Conservation (phyloP, 2,113 vertebrate genomes). For the Butorides virescens region DNA sequence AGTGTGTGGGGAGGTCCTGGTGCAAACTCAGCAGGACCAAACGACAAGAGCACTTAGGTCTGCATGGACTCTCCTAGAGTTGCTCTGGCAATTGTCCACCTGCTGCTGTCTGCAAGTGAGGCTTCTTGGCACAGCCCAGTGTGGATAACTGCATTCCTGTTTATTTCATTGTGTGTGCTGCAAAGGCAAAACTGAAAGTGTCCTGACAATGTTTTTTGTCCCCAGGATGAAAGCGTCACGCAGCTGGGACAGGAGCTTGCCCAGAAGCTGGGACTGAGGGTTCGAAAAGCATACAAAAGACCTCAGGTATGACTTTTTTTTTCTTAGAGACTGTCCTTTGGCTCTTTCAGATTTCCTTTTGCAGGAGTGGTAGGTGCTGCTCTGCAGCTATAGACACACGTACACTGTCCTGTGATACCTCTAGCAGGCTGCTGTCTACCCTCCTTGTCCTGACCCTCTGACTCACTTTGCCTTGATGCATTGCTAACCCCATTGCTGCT, state of each 20-base stretch:
- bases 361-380: background rate
- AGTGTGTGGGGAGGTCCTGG: background rate
- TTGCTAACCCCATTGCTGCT: background rate
- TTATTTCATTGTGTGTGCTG: background rate
- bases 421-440: background rate
- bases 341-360: background rate
- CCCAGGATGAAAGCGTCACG: conserved; percentile 87
- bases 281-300: conserved; percentile 87
- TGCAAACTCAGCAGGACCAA: background rate
- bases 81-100: background rate
- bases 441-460: background rate
- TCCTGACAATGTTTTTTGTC: background rate
- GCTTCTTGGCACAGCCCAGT: background rate
- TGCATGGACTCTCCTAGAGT: background rate
- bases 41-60: background rate
- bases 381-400: background rate
- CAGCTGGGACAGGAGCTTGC: conserved; percentile 90
- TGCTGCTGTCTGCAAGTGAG: background rate
- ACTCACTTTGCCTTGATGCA: background rate
- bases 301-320: conserved; percentile 76
- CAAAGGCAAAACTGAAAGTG: conserved; percentile 10
- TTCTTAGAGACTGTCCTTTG: background rate
- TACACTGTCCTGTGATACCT: background rate
- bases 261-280: conserved; percentile 82
- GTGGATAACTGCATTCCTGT: background rate